A percentile compares a stretch with the other conserved stretches of the same genome.
phyloP scores from a whole-genome alignment of 2,888 invertebrate species.

The Stenodema calcarata region DNA sequence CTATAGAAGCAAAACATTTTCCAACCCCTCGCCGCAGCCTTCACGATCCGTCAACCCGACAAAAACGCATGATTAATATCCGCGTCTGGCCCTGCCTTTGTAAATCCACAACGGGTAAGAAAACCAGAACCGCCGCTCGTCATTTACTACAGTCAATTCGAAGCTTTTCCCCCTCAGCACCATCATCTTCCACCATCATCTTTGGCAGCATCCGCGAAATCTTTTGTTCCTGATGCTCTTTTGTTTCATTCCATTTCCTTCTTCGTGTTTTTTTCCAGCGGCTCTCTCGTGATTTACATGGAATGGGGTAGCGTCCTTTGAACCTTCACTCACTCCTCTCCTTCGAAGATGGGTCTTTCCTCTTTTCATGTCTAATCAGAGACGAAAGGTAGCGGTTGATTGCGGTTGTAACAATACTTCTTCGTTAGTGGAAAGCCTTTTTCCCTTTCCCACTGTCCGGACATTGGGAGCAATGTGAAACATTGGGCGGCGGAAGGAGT shows the following conservation, averaged over 20 bases:
- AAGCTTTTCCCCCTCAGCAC: neutral
- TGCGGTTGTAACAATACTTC: slow-evolving; percentile 36
- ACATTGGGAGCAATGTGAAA: neutral
- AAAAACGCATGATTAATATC: slow-evolving; percentile 12
- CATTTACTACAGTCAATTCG: slow-evolving; percentile 19
- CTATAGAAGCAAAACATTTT: no score
- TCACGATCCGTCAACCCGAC: neutral
- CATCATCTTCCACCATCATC: neutral
- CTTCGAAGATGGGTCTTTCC: neutral
- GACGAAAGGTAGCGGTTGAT: slow-evolving; percentile 39
- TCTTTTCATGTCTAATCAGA: slow-evolving; percentile 41
- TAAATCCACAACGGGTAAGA: neutral
- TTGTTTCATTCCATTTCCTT: slow-evolving; percentile 33
- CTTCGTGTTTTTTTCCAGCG: neutral
- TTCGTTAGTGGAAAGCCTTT: slow-evolving; percentile 15
- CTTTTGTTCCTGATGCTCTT: slow-evolving; percentile 23
- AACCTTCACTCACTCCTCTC: neutral
- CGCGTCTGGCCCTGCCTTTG: neutral
- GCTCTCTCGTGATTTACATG: slow-evolving; percentile 15
- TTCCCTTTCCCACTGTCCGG: neutral
- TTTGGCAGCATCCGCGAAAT: neutral
- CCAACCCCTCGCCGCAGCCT: neutral
- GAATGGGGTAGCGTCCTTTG: neutral
- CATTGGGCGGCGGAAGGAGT: no score
- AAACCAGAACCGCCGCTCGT: neutral